Percentiles rank a stretch among this genome's conserved stretches.
Evolutionary conservation across 1,140 invertebrate genomes (phyloP).

Genomic region (Cyclargus thomasi): DNA sequence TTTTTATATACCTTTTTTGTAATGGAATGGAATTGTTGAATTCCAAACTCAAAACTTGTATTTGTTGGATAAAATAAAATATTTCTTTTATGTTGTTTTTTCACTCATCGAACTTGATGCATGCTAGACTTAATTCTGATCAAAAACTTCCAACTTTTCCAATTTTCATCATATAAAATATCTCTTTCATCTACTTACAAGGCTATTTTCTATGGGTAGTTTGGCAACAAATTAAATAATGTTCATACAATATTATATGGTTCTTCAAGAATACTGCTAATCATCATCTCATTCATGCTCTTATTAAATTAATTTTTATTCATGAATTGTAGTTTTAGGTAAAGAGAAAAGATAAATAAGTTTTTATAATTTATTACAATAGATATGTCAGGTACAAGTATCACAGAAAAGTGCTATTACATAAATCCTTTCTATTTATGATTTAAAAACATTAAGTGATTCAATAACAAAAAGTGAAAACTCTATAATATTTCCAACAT

Average conservation of each 20-base stretch:
- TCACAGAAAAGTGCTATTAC: conserved; percentile 47
- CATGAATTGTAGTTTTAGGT: too few relatives aligned
- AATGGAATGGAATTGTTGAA: neutral
- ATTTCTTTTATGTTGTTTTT: conserved; percentile 8
- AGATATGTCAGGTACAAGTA: conserved; percentile 31
- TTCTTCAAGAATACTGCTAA: neutral
- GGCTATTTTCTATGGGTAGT: too few relatives aligned
- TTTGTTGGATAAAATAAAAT: conserved; percentile 17
- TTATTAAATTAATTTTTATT: neutral
- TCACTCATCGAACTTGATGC: neutral
- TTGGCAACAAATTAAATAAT: too few relatives aligned
- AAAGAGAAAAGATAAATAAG: neutral
- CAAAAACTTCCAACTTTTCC: neutral
- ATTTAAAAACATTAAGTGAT: conserved; percentile 25
- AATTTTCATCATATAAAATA: neutral
- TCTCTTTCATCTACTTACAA: too few relatives aligned
- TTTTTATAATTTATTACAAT: conserved; percentile 24
- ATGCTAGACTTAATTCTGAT: neutral
- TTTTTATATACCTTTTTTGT: neutral
- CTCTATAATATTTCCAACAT: conserved; percentile 35
- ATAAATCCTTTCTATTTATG: conserved; percentile 18
- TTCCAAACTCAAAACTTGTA: neutral
- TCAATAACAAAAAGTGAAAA: conserved; percentile 21
- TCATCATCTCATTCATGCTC: neutral
- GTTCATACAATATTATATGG: neutral